These are phyloP conservation scores for Sciurus carolinensis DNA, from an alignment of 2,797 vertebrate genomes.

Conservation along the genomic window DNA sequence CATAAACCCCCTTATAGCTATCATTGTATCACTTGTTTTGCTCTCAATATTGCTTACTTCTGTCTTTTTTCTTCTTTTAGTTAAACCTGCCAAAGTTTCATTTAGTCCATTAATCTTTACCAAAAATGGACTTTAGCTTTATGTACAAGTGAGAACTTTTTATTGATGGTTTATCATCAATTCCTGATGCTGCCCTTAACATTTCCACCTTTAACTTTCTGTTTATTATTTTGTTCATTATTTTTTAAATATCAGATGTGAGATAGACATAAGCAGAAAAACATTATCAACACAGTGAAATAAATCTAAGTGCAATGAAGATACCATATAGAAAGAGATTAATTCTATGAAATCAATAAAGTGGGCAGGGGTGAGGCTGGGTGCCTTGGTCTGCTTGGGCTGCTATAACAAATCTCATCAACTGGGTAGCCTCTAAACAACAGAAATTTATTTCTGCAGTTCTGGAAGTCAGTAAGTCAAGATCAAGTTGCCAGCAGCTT, in stretches of 20 bases:
- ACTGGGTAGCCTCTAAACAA: neutral
- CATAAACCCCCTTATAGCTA: neutral
- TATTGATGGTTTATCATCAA: neutral
- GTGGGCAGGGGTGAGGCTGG: rapidly evolving
- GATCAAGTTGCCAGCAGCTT: neutral
- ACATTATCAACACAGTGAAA: neutral
- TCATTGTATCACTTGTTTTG: neutral
- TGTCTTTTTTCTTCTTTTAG: neutral
- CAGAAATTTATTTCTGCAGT: neutral
- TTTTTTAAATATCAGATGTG: neutral
- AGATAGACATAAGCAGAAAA: neutral
- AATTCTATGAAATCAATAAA: neutral
- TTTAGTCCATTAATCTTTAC: neutral
- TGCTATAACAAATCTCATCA: neutral
- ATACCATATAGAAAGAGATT: neutral
- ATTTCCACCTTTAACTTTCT: neutral
- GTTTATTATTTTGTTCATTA: neutral
- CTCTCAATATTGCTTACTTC: neutral
- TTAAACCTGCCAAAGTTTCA: neutral
- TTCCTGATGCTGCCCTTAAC: neutral
- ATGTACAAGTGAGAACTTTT: neutral
- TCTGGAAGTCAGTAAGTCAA: neutral
- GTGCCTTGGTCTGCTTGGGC: neutral
- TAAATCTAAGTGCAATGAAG: neutral
- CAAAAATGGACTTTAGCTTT: neutral